Conservation (phyloP, 2,888 invertebrate species). For the Gari tellinella region DNA sequence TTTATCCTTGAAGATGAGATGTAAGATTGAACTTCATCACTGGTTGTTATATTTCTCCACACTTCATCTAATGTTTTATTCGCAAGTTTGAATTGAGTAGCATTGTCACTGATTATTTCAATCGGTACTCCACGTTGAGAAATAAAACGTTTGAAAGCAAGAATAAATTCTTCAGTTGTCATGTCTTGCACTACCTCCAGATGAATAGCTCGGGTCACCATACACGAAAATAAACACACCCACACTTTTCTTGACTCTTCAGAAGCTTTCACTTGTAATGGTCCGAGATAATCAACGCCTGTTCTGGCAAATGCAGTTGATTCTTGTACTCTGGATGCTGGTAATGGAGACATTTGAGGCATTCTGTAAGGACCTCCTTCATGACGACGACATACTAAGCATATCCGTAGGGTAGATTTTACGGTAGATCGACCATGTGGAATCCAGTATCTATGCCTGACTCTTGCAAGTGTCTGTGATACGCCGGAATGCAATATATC, state of each 20-base stretch:
- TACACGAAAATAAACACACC: constrained; percentile 32
- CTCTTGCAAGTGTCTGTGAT: constrained; percentile 15
- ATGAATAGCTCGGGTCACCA: constrained; percentile 28
- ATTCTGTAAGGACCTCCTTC: constrained; percentile 32
- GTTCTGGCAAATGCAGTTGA: constrained; percentile 12
- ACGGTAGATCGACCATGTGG: constrained; percentile 26
- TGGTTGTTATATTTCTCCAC: background rate
- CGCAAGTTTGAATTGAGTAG: constrained; percentile 18
- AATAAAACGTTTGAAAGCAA: constrained; percentile 23
- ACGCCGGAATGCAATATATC: constrained; percentile 25
- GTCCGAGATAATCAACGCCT: constrained; percentile 31
- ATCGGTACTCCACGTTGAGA: constrained; percentile 11
- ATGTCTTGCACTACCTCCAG: constrained; percentile 23
- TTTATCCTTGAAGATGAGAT: constrained; percentile 17
- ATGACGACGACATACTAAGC: constrained; percentile 22
- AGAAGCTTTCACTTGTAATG: constrained; percentile 10
- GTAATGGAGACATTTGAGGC: constrained; percentile 31
- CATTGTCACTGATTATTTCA: constrained; percentile 23
- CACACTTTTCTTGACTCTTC: constrained; percentile 14
- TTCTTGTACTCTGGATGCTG: constrained; percentile 24
- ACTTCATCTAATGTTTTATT: constrained; percentile 4
- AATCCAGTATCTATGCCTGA: constrained; percentile 27
- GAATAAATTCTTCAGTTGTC: constrained; percentile 18
- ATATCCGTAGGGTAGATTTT: constrained; percentile 5
- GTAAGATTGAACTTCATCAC: constrained; percentile 17